These are phyloP conservation scores for Arnoldichthys spilopterus DNA, from an alignment of 2,797 vertebrate species.

Conservation along the genomic window DNA sequence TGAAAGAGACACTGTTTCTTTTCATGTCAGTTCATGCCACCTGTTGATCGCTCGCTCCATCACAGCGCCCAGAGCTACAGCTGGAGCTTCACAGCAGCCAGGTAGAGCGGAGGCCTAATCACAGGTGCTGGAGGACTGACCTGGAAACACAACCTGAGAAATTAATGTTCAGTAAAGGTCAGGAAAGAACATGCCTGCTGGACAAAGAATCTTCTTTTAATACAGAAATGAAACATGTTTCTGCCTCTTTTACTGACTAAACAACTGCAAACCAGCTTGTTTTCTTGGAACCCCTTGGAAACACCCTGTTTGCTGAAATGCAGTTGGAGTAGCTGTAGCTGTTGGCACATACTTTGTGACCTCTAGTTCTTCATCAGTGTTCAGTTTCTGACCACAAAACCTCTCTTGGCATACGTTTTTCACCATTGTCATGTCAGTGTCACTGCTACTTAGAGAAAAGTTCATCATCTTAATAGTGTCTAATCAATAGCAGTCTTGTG, in stretches of 20 bases:
- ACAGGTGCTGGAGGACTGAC: background rate
- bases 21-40: conserved; percentile 65
- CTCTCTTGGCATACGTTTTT: too few relatives aligned
- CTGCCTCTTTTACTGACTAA: background rate
- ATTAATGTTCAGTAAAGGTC: background rate
- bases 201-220: background rate
- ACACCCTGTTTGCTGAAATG: too few relatives aligned
- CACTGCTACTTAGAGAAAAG: too few relatives aligned
- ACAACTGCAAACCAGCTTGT: too few relatives aligned
- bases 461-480: too few relatives aligned
- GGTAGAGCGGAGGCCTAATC: conserved; percentile 4
- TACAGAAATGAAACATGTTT: background rate
- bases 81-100: conserved; percentile 36
- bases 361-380: too few relatives aligned
- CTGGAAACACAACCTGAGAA: background rate
- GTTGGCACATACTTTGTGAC: too few relatives aligned
- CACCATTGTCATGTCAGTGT: too few relatives aligned
- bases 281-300: background rate
- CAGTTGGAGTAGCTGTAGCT: too few relatives aligned
- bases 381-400: too few relatives aligned
- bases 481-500: too few relatives aligned
- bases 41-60: conserved; percentile 60
- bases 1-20: conserved; percentile 59
- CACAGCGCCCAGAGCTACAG: conserved; percentile 57
- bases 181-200: background rate